Conservation (phyloP, 1,140 invertebrate genomes). For the Eupeodes corollae region DNA sequence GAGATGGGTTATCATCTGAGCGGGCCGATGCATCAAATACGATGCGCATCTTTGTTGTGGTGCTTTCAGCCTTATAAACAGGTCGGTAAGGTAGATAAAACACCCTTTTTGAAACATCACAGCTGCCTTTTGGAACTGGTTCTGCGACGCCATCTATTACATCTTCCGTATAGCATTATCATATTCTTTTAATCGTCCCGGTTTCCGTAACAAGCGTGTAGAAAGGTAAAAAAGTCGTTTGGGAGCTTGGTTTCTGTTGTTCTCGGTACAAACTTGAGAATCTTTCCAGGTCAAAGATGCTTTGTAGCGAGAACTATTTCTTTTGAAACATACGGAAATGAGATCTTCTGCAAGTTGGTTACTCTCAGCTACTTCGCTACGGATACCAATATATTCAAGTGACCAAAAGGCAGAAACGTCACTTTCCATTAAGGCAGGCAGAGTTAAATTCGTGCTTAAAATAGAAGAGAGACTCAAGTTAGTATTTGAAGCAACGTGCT, state of each 20-base stretch:
- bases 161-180: background rate
- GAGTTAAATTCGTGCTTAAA: background rate
- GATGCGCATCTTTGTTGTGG: conserved; percentile 23
- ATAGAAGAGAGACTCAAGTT: too few species aligned
- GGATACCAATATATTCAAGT: conserved; percentile 1
- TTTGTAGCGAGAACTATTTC: background rate
- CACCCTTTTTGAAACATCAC: too few species aligned
- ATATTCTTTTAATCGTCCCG: background rate
- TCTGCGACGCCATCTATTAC: background rate
- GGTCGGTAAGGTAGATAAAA: conserved; percentile 23
- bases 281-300: background rate
- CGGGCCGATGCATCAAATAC: conserved; percentile 29
- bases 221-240: background rate
- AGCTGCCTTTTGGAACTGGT: too few species aligned
- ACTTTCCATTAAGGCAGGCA: background rate
- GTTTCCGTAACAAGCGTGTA: background rate
- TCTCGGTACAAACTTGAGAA: background rate
- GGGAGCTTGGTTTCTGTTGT: background rate
- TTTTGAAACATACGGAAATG: background rate
- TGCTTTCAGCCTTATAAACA: conserved; percentile 23
- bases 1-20: background rate
- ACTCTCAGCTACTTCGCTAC: background rate
- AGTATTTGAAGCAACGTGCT: background rate
- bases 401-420: background rate
- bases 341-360: background rate